Conservation (phyloP, 2,113 vertebrate genomes). For the Halichoerus grypus region DNA sequence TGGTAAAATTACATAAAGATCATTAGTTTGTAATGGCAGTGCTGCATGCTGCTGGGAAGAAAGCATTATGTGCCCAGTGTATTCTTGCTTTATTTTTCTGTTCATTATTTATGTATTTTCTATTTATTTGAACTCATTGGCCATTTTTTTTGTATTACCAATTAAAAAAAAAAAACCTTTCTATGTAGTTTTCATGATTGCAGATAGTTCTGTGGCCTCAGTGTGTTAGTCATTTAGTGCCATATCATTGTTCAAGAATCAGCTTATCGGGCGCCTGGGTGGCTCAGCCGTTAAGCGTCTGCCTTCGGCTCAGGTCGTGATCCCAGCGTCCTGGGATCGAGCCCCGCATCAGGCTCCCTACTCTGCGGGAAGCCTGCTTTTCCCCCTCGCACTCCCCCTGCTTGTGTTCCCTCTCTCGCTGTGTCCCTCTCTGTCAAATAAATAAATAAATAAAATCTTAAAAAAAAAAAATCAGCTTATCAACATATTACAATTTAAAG, state of each 20-base stretch:
- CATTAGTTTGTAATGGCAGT: slow-evolving; percentile 17
- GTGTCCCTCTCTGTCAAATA: too few species aligned
- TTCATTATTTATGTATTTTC: background rate
- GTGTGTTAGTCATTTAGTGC: background rate
- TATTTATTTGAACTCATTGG: background rate
- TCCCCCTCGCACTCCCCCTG: too few species aligned
- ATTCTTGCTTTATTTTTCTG: slow-evolving; percentile 13
- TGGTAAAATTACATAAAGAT: slow-evolving; percentile 7
- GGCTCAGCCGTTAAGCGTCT: too few species aligned
- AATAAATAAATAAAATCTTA: too few species aligned
- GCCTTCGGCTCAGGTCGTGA: too few species aligned
- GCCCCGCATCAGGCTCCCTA: too few species aligned
- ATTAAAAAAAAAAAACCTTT: background rate
- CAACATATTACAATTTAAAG: background rate
- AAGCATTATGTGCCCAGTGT: background rate
- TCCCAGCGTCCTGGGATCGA: too few species aligned
- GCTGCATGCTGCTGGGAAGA: background rate
- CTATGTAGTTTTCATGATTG: background rate
- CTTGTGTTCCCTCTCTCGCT: too few species aligned
- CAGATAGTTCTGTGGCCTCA: background rate
- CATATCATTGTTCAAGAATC: slow-evolving; percentile 34
- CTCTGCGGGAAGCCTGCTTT: too few species aligned
- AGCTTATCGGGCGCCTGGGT: background rate
- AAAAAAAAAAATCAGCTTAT: background rate
- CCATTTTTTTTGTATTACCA: background rate